These are phyloP conservation scores for Luehdorfia chinensis DNA, from an alignment of 1,140 invertebrate species.

Conservation along the genomic window DNA sequence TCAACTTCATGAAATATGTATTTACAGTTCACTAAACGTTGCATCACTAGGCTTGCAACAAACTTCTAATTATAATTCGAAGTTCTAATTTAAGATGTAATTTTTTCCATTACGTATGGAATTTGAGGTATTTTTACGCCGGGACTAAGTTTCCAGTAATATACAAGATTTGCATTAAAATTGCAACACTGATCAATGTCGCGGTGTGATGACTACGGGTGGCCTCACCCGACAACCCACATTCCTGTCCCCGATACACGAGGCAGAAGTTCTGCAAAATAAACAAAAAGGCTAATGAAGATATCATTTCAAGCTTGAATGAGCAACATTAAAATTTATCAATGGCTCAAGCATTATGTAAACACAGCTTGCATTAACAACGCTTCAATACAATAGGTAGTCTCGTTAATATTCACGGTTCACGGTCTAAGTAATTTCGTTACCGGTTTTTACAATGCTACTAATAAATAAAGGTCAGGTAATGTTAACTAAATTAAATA, in stretches of 20 bases:
- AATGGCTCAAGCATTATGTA: slow-evolving; percentile 2
- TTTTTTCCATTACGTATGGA: slow-evolving; percentile 17
- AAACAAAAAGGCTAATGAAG: slow-evolving; percentile 18
- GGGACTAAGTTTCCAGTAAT: slow-evolving; percentile 35
- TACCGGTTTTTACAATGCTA: too few relatives aligned
- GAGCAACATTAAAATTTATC: slow-evolving; percentile 13
- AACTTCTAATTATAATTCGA: slow-evolving; percentile 30
- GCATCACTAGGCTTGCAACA: slow-evolving; percentile 28
- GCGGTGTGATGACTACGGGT: slow-evolving; percentile 22
- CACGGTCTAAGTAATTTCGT: too few relatives aligned
- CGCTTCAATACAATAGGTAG: too few relatives aligned
- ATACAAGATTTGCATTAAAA: slow-evolving; percentile 33
- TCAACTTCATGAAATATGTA: slow-evolving; percentile 34
- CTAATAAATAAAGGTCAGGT: too few relatives aligned
- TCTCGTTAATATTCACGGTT: too few relatives aligned
- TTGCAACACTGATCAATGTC: slow-evolving; percentile 27
- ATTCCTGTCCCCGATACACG: slow-evolving; percentile 58
- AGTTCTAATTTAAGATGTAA: slow-evolving; percentile 34
- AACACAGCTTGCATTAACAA: too few relatives aligned
- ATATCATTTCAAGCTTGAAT: slow-evolving; percentile 2
- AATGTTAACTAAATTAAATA: too few relatives aligned
- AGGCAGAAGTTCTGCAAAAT: slow-evolving; percentile 65
- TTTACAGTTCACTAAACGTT: slow-evolving; percentile 48
- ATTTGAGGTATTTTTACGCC: slow-evolving; percentile 32
- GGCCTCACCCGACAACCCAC: slow-evolving; percentile 38